These are phyloP conservation scores for Pentalonia nigronervosa DNA, from an alignment of 1,140 invertebrate species.

Conservation along the genomic window DNA sequence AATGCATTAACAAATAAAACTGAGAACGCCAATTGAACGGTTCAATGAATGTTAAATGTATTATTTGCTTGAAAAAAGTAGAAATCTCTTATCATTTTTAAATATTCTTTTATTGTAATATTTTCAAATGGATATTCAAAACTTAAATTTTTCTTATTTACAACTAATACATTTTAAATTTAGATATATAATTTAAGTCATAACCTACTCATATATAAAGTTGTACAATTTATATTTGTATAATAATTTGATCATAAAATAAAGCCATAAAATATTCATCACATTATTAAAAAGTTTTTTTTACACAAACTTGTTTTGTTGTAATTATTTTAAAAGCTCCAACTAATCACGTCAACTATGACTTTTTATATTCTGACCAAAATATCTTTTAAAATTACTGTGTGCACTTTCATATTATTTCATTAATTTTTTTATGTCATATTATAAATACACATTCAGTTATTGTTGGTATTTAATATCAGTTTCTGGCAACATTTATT, in stretches of 20 bases:
- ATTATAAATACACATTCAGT: not conserved
- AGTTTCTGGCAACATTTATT: not conserved
- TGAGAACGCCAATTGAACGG: not conserved
- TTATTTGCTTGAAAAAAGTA: not conserved
- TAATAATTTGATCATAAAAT: not conserved
- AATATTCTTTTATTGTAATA: not conserved
- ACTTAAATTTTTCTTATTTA: not conserved
- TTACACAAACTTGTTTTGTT: not conserved
- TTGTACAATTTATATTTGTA: not conserved
- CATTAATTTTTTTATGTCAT: not conserved
- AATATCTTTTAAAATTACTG: not conserved
- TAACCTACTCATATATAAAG: not conserved
- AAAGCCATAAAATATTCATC: not conserved
- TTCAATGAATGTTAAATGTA: not conserved
- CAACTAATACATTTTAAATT: not conserved
- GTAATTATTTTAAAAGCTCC: constrained; percentile 2
- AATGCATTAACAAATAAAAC: not conserved
- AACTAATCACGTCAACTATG: not conserved
- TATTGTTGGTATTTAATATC: not conserved
- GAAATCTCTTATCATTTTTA: not conserved
- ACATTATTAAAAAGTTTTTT: not conserved
- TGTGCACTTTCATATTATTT: not conserved
- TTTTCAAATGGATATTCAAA: not conserved
- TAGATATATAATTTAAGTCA: not conserved
- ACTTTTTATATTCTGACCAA: not conserved